A percentile compares a stretch with the other conserved stretches of the same genome.
These are phyloP conservation scores for Hypsibius dujardini DNA, from an alignment of 1,140 invertebrate genomes.

Conservation along the genomic window DNA sequence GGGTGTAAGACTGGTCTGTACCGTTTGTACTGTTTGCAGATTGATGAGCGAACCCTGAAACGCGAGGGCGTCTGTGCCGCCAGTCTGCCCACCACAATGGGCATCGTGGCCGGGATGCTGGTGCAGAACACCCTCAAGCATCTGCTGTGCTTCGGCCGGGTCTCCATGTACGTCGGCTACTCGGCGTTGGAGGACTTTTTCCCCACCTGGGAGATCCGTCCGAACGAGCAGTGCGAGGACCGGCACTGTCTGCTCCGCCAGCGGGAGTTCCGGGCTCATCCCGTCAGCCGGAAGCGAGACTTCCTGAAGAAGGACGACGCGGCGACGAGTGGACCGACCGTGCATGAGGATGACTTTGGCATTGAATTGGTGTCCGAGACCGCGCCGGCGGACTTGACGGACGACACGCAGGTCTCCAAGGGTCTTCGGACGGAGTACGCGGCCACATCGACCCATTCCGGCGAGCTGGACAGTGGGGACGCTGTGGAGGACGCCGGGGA, in stretches of 20 bases:
- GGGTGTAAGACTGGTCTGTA: too few species aligned
- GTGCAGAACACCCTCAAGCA: slow-evolving; percentile 99
- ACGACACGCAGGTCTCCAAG: slow-evolving; percentile 23
- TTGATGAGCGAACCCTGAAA: slow-evolving; percentile 90
- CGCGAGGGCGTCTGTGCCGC: slow-evolving; percentile 95
- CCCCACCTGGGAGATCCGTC: slow-evolving; percentile 72
- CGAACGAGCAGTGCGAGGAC: slow-evolving; percentile 82
- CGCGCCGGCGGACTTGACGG: slow-evolving; percentile 29
- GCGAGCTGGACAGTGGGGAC: slow-evolving; percentile 25
- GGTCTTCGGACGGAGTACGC: slow-evolving; percentile 26
- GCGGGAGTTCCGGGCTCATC: slow-evolving; percentile 39
- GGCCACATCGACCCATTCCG: slow-evolving; percentile 24
- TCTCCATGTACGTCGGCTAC: slow-evolving; percentile 83
- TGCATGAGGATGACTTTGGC: slow-evolving; percentile 20
- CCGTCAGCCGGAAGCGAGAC: not conserved
- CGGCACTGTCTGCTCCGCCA: slow-evolving; percentile 55
- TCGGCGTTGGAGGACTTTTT: slow-evolving; percentile 92
- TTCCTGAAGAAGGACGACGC: slow-evolving; percentile 15
- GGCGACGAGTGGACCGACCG: not conserved
- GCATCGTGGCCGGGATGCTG: slow-evolving; percentile 82
- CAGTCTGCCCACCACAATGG: slow-evolving; percentile 97
- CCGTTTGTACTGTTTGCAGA: too few species aligned
- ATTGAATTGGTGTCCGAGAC: slow-evolving; percentile 32
- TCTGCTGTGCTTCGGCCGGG: slow-evolving; percentile 70
- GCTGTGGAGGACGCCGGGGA: slow-evolving; percentile 33